Conservation (phyloP, 2,888 invertebrate species). For the Plebejus anna region DNA sequence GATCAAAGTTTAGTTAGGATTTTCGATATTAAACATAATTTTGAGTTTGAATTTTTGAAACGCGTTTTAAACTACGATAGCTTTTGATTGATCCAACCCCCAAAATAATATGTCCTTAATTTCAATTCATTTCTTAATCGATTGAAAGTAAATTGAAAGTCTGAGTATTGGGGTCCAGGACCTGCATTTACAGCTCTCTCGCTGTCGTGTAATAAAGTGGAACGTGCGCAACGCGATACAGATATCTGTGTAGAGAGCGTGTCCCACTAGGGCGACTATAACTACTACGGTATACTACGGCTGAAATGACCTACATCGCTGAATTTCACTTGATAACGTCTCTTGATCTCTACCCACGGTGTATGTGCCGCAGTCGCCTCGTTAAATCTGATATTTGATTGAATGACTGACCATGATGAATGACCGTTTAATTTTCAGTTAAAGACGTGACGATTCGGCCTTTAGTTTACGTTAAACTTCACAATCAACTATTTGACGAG, state of each 20-base stretch:
- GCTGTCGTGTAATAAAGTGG: slow-evolving; percentile 35
- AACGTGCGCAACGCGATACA: slow-evolving; percentile 39
- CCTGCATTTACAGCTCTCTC: background rate
- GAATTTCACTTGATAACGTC: background rate
- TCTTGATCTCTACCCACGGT: background rate
- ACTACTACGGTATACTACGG: background rate
- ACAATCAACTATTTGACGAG: too few relatives aligned
- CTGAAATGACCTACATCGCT: slow-evolving; percentile 21
- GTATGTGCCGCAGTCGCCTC: background rate
- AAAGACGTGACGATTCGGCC: too few relatives aligned
- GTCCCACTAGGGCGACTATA: slow-evolving; percentile 16
- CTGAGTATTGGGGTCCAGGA: background rate
- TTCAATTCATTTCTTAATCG: background rate
- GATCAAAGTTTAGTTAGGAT: too few relatives aligned
- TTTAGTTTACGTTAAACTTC: too few relatives aligned
- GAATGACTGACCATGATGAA: background rate
- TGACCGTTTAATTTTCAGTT: background rate
- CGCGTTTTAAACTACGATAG: too few relatives aligned
- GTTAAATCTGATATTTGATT: too few relatives aligned
- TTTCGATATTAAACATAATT: too few relatives aligned
- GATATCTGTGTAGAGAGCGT: slow-evolving; percentile 65
- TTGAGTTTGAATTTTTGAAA: too few relatives aligned
- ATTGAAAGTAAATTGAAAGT: background rate
- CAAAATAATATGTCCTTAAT: too few relatives aligned
- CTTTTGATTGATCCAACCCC: too few relatives aligned